Evolutionary conservation across 2,888 invertebrate genomes (phyloP), one percentile per base, ranked within the genome.

Genomic region (Sericinus montela): DNA sequence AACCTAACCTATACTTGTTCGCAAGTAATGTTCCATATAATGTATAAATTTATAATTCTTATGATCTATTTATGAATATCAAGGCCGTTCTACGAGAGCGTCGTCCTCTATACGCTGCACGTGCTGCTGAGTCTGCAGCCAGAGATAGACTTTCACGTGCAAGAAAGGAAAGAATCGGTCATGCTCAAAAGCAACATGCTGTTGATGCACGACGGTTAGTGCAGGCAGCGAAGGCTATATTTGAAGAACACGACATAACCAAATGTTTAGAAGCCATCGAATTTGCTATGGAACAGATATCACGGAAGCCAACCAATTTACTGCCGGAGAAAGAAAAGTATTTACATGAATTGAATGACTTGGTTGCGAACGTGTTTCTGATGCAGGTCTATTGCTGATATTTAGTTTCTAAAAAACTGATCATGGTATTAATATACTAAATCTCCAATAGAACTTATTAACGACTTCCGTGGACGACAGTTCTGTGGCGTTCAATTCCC

Each of bases 251-350:
- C 11, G 80, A 84, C 37, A 82, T 82, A 0, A 64, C 69, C 3
- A 82, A 75, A 57, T 85, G 84, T 45, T 54, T 88, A 36, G 87
- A 88, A 56, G 62, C 69, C 0, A 83, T 79, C 0, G 79, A 86
- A 52, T 88, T 87, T 43, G 87, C 73, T 3, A 76, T 87, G 72
- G 80, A 81, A 55, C 83, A 83, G 63, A 82, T 87, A 53, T 60
- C 74, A 3, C 73, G 75, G 46, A 82, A 78, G 43, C 74, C 79
- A 2, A 54, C 63, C 1, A 70, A 68, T 36, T 59, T 85, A 43
- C 58, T 88, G 30, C 86, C 80, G 1, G 74, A 65, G 1, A 87
- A 85, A 57, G 87, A 86, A 28, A 83, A 76, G 54, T 85, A 68
- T 52, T 56, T 86, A 46, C 74, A 81, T 30, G 64, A 80, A 48